Conservation (phyloP, 2,113 vertebrate genomes). For the Paralichthys olivaceus region DNA sequence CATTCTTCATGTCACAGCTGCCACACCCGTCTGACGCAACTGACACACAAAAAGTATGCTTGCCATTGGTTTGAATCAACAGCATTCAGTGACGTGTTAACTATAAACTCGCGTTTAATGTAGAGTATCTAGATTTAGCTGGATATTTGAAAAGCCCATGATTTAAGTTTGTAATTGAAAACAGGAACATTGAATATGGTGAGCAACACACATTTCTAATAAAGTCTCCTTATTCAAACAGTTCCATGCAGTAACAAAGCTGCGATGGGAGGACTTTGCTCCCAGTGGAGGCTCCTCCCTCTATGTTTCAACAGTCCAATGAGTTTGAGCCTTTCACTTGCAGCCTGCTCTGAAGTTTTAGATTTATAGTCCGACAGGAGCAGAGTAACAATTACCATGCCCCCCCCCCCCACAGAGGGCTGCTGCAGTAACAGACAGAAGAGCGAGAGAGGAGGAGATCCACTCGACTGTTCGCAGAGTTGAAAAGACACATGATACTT, state of each 20-base stretch:
- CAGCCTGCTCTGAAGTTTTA: constrained; percentile 13
- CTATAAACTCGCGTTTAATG: neutral
- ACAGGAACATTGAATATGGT: neutral
- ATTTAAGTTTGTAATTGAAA: too few relatives aligned
- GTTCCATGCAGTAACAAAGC: constrained; percentile 4
- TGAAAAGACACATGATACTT: constrained; percentile 27
- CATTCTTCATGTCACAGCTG: constrained; percentile 26
- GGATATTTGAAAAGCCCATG: too few relatives aligned
- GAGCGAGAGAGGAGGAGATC: constrained; percentile 15
- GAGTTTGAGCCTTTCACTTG: constrained; percentile 23
- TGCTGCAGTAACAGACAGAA: constrained; percentile 21
- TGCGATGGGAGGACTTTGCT: constrained; percentile 58
- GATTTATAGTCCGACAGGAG: constrained; percentile 14
- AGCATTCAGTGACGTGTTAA: neutral
- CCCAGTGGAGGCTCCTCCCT: constrained; percentile 55
- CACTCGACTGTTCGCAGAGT: constrained; percentile 8
- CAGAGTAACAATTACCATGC: constrained; percentile 13
- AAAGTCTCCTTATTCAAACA: constrained; percentile 1
- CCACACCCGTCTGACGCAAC: constrained; percentile 45
- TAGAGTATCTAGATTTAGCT: neutral
- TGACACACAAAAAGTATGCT: constrained; percentile 18
- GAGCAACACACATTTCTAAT: neutral
- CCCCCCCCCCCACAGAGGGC: neutral
- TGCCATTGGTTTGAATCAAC: neutral
- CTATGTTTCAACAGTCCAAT: constrained; percentile 7